Conservation (phyloP, 2,113 vertebrate genomes). For the Festucalex cinctus region DNA sequence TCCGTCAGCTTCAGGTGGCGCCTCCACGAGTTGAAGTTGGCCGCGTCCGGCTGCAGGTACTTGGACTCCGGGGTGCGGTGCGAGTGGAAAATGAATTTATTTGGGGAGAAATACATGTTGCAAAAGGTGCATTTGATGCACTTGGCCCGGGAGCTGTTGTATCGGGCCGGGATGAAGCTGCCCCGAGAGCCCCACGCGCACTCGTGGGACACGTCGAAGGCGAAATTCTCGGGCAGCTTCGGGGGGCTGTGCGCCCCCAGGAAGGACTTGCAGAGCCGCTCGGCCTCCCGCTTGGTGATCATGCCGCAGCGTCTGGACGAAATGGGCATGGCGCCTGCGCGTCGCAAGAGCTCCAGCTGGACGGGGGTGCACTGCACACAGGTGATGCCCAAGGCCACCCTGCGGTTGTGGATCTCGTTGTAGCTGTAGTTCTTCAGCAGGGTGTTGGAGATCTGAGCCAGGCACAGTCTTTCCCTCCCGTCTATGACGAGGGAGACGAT, state of each 20-base stretch:
- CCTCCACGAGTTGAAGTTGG: constrained; percentile 92
- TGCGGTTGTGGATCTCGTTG: constrained; percentile 91
- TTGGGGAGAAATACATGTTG: constrained; percentile 90
- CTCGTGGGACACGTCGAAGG: constrained; percentile 89
- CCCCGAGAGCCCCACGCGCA: constrained; percentile 88
- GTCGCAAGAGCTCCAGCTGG: constrained; percentile 86
- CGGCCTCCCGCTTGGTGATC: constrained; percentile 91
- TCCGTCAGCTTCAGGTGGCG: constrained; percentile 88
- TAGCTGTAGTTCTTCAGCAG: constrained; percentile 91
- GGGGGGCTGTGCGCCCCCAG: constrained; percentile 85
- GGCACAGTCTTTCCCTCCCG: constrained; percentile 86
- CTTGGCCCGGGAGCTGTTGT: constrained; percentile 90
- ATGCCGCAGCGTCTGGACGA: constrained; percentile 88
- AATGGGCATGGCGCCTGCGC: constrained; percentile 90
- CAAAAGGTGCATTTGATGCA: constrained; percentile 91
- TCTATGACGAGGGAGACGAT: constrained; percentile 93
- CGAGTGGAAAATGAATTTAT: constrained; percentile 92
- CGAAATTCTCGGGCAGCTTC: constrained; percentile 87
- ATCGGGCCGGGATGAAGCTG: constrained; percentile 86
- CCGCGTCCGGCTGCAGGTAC: constrained; percentile 87
- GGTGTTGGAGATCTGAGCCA: constrained; percentile 92
- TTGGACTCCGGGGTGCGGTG: constrained; percentile 87
- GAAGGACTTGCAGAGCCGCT: constrained; percentile 88
- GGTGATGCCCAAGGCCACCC: constrained; percentile 88
- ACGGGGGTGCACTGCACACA: constrained; percentile 92